These are phyloP conservation scores for Abrostola tripartita DNA, from an alignment of 2,888 invertebrate species.

Conservation along the genomic window DNA sequence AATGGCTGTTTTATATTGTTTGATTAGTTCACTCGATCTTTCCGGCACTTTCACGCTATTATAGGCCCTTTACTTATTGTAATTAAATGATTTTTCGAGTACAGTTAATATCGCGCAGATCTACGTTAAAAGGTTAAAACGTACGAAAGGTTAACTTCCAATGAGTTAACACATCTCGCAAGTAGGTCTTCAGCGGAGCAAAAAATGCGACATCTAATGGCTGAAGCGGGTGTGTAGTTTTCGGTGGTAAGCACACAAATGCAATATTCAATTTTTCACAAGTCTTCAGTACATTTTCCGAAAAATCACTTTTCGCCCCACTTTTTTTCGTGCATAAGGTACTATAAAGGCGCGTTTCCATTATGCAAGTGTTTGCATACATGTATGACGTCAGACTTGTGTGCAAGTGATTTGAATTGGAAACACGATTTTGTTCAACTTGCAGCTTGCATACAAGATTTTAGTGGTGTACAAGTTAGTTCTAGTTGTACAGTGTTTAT, in stretches of 20 bases:
- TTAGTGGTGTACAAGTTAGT: slow-evolving; percentile 32
- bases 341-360: slow-evolving; percentile 21
- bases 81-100: too few species aligned
- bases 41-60: too few species aligned
- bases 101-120: too few species aligned
- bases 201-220: slow-evolving; percentile 25
- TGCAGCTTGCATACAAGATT: slow-evolving; percentile 37
- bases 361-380: slow-evolving; percentile 32
- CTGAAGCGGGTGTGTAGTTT: slow-evolving; percentile 23
- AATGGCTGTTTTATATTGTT: too few species aligned
- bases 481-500: slow-evolving; percentile 34
- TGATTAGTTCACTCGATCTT: too few species aligned
- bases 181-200: slow-evolving; percentile 20
- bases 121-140: too few species aligned
- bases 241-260: slow-evolving; percentile 22
- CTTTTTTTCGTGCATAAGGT: slow-evolving; percentile 12
- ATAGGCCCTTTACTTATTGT: too few species aligned
- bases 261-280: slow-evolving; percentile 15
- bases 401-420: slow-evolving; percentile 35
- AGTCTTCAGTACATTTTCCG: slow-evolving; percentile 6
- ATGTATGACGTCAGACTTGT: slow-evolving; percentile 25
- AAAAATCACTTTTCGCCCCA: slow-evolving; percentile 20
- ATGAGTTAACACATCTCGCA: slow-evolving; percentile 14
- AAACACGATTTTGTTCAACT: slow-evolving; percentile 35
- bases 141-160: too few species aligned